A percentile compares a stretch with the other conserved stretches of the same genome.
These are phyloP conservation scores for Limnephilus lunatus DNA, from an alignment of 2,888 invertebrate genomes.

Conservation along the genomic window DNA sequence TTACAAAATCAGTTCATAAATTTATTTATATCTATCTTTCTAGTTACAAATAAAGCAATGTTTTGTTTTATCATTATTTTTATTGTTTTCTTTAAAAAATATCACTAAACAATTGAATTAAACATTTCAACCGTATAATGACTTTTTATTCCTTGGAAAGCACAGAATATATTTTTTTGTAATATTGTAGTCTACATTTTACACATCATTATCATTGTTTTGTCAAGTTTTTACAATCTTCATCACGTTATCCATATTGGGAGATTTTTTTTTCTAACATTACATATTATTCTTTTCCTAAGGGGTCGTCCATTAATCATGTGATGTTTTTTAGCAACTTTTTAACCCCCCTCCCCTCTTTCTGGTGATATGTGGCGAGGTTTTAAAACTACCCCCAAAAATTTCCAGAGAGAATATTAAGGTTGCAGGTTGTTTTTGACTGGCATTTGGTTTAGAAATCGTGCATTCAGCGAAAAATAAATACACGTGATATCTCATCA, in stretches of 20 bases:
- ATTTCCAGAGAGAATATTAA: too few species aligned
- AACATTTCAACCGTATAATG: slow-evolving; percentile 14
- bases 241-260: background rate
- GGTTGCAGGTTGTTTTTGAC: too few species aligned
- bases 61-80: background rate
- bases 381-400: too few species aligned
- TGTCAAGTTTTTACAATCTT: background rate
- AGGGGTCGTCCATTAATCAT: too few species aligned
- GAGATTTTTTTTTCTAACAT: background rate
- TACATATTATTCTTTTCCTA: background rate
- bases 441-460: too few species aligned
- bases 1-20: background rate
- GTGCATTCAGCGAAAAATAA: too few species aligned
- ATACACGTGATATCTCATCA: too few species aligned
- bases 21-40: background rate
- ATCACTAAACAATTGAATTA: background rate
- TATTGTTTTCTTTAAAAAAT: background rate
- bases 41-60: background rate
- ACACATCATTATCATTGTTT: background rate
- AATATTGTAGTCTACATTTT: background rate
- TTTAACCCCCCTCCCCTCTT: too few species aligned
- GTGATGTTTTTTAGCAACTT: too few species aligned
- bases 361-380: too few species aligned
- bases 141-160: background rate
- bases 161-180: background rate